Evolutionary conservation across 2,113 vertebrate genomes (phyloP), one percentile per base, ranked within the genome.

Genomic region (Riparia riparia): DNA sequence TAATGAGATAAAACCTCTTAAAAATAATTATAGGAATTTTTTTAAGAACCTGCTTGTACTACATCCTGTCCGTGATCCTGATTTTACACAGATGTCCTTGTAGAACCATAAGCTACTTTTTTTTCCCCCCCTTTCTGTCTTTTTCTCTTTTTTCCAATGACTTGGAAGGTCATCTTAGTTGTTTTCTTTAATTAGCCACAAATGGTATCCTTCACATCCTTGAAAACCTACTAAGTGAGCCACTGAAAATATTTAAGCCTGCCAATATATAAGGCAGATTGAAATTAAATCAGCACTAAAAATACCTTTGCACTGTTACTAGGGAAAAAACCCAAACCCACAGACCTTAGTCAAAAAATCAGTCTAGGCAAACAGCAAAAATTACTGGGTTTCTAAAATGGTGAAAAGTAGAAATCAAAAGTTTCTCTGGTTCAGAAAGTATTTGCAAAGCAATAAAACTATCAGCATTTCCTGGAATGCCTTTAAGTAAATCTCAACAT

Each of bases 1-100:
- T 79, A 84, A 64, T 49, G 77, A 95, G 44, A 91, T 51, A 87
- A 89, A 93, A 79, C 4, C 26, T 50, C 4, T 50, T 84, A 50
- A 90, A 91, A 92, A 81, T 31, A 61, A 92, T 50, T 78, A 37
- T 1, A 82, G 37, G 15, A 86, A 84, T 82, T 65, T 34, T 13
- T 31, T 4, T 19, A 89, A 66, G 42, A 86, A 79, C 50, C 16
- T 87, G 34, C 25, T 42, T 68, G 18, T 50, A 66, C 24, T 61
- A 15, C n/a, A 66, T 28, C 17, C 18, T 56, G 16, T 32, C 34
- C 10, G 7, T 9, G 17, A 78, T 31, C 26, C 15, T 39, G 5
- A 74, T 63, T 66, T 86, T 82, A 31, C 18, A 86, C 19, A 82
- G 19, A 54, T 47, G 9, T 77, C 42, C 20, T 58, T 47, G 26